These are phyloP conservation scores for Acanthosepion pharaonis DNA, from an alignment of 2,888 invertebrate species.

Conservation along the genomic window DNA sequence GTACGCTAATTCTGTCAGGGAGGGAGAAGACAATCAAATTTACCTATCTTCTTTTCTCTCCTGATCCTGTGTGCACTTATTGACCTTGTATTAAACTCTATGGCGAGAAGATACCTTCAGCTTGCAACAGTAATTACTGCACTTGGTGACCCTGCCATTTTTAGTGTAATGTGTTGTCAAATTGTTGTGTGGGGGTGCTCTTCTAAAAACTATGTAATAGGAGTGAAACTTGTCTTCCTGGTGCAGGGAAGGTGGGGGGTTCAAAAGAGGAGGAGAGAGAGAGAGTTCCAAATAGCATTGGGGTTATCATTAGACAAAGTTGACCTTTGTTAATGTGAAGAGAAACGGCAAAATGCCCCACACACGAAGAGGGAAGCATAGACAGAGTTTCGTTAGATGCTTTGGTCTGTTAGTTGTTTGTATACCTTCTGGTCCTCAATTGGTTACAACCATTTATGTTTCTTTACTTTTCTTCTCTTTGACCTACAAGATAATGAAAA, in stretches of 20 bases:
- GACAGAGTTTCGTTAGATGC: not conserved
- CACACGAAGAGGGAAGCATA: not conserved
- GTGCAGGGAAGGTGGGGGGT: not conserved
- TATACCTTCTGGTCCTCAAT: no score
- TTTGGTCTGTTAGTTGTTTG: not conserved
- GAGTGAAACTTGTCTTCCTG: not conserved
- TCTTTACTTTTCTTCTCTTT: not conserved
- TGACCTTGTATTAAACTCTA: not conserved
- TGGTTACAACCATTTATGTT: not conserved
- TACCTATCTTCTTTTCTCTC: not conserved
- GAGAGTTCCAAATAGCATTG: not conserved
- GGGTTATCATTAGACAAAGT: not conserved
- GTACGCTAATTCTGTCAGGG: not conserved
- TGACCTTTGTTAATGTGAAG: not conserved
- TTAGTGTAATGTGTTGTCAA: conserved; percentile 8
- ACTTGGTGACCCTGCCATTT: not conserved
- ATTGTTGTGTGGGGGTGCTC: not conserved
- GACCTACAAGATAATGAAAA: not conserved
- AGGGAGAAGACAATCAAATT: not conserved
- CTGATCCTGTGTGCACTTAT: not conserved
- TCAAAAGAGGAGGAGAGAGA: not conserved
- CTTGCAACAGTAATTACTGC: not conserved
- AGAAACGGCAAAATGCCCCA: not conserved
- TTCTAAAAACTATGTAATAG: not conserved
- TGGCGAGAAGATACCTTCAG: not conserved